These are phyloP conservation scores for Mystacornis crossleyi DNA, from an alignment of 2,113 vertebrate genomes.

Conservation along the genomic window DNA sequence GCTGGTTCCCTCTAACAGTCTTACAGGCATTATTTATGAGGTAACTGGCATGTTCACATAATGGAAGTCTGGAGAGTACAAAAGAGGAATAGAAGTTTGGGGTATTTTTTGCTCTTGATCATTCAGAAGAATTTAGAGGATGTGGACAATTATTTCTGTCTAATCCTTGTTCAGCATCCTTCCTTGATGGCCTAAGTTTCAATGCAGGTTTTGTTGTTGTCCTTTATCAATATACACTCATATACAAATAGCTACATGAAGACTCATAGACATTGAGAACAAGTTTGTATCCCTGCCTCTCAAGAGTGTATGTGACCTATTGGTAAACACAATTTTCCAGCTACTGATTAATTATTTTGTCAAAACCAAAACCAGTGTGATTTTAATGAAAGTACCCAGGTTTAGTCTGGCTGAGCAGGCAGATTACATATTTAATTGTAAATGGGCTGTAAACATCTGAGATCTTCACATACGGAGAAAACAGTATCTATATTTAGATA, in stretches of 20 bases:
- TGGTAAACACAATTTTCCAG: background rate
- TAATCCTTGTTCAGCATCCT: background rate
- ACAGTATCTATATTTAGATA: background rate
- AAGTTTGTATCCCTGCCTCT: background rate
- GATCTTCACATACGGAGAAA: background rate
- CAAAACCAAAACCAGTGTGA: background rate
- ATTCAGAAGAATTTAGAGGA: background rate
- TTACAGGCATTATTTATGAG: background rate
- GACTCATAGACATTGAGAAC: background rate
- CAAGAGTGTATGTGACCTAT: background rate
- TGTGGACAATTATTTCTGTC: slow-evolving; percentile 6
- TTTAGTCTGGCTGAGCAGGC: background rate
- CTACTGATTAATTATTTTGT: slow-evolving; percentile 4
- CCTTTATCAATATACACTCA: background rate
- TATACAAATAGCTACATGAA: slow-evolving; percentile 34
- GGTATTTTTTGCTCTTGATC: background rate
- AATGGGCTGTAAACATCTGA: background rate
- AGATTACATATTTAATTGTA: background rate
- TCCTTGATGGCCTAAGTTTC: background rate
- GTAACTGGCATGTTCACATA: background rate
- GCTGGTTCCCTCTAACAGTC: background rate
- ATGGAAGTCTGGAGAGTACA: background rate
- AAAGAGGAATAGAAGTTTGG: background rate
- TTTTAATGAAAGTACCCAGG: background rate
- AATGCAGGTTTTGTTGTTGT: slow-evolving; percentile 19